Evolutionary conservation across 2,113 vertebrate species (phyloP).

Genomic region (Nerophis lumbriciformis): DNA sequence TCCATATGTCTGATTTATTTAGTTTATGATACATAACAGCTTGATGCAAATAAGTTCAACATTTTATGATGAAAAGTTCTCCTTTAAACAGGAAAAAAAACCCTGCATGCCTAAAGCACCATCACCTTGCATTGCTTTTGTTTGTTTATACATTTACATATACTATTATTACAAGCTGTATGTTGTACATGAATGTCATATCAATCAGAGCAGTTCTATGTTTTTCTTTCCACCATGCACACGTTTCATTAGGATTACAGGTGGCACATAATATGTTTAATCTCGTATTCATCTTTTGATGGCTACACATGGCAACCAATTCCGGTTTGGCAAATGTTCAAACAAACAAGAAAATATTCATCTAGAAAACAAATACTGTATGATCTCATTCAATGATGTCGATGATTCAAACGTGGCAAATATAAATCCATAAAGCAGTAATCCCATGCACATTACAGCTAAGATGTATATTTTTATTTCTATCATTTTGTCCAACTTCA

Average conservation of each 20-base stretch:
- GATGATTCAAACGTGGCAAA: conserved; percentile 34
- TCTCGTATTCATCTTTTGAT: conserved; percentile 13
- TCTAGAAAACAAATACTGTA: conserved; percentile 39
- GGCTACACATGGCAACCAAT: background rate
- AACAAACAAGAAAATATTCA: conserved; percentile 22
- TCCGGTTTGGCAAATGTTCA: conserved; percentile 31
- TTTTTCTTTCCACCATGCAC: conserved; percentile 22
- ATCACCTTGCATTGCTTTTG: conserved; percentile 33
- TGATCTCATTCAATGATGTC: conserved; percentile 17
- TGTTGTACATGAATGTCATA: conserved; percentile 41
- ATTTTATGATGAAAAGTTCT: conserved; percentile 27
- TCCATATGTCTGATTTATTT: conserved; percentile 61
- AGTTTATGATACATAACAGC: conserved; percentile 26
- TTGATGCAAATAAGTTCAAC: conserved; percentile 32
- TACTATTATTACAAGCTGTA: conserved; percentile 19
- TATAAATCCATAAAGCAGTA: conserved; percentile 39
- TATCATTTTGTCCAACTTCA: background rate
- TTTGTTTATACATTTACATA: conserved; percentile 32
- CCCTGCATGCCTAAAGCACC: conserved; percentile 56
- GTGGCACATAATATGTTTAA: conserved; percentile 39
- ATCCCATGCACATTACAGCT: conserved; percentile 38
- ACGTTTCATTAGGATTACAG: conserved; percentile 28
- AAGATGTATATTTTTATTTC: conserved; percentile 8
- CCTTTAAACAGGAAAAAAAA: conserved; percentile 24
- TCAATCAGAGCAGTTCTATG: conserved; percentile 25